Evolutionary conservation across 2,888 invertebrate species (phyloP).

Genomic region (Stramonita haemastoma): DNA sequence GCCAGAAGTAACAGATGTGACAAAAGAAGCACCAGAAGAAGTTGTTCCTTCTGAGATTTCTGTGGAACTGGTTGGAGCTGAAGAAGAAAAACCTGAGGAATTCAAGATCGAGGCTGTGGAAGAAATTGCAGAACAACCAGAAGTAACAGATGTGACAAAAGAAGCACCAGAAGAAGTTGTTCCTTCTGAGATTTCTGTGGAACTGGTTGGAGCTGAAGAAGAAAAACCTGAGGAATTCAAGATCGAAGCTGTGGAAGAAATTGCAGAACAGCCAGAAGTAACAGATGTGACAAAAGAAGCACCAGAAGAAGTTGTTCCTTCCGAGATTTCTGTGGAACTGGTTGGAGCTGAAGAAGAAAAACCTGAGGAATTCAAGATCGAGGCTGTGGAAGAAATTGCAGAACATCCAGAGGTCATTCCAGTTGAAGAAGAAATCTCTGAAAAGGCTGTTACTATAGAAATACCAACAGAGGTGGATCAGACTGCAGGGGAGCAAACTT

Average conservation of each 20-base stretch:
- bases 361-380: slow-evolving; percentile 54
- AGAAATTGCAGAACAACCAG: slow-evolving; percentile 49
- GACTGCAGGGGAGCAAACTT: slow-evolving; percentile 47
- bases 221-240: slow-evolving; percentile 46
- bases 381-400: slow-evolving; percentile 48
- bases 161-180: slow-evolving; percentile 42
- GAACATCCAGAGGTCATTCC: slow-evolving; percentile 47
- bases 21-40: slow-evolving; percentile 47
- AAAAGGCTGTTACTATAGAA: slow-evolving; percentile 46
- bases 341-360: slow-evolving; percentile 51
- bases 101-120: slow-evolving; percentile 47
- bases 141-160: slow-evolving; percentile 43
- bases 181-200: slow-evolving; percentile 45
- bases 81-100: slow-evolving; percentile 42
- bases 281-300: slow-evolving; percentile 45
- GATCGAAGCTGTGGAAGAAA: slow-evolving; percentile 45
- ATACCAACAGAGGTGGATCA: slow-evolving; percentile 44
- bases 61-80: slow-evolving; percentile 49
- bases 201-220: slow-evolving; percentile 36
- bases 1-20: slow-evolving; percentile 45
- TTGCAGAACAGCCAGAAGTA: slow-evolving; percentile 41
- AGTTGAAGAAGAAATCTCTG: slow-evolving; percentile 46
- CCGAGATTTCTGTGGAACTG: slow-evolving; percentile 46
- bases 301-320: slow-evolving; percentile 46
- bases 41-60: slow-evolving; percentile 46